Base-by-base conservation (phyloP, 2,113 vertebrate genomes). In the Marmota monax region DNA sequence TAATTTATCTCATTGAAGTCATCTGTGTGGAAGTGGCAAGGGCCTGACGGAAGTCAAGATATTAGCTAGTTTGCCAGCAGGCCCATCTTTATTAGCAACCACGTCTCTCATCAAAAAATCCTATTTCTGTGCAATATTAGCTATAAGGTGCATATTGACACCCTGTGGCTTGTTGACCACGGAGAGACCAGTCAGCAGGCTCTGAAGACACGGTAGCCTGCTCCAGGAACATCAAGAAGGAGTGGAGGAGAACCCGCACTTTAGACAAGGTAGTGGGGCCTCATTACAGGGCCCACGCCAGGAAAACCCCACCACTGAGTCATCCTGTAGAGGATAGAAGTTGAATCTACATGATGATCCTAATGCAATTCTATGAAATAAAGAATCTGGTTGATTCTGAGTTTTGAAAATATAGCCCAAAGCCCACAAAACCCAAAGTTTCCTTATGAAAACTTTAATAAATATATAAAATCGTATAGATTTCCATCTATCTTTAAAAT, bases 1-100 rank as follows among this genome's bases (percentile, higher is more conserved):
- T 94, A 96, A 97, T 98, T 97, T 94, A 94, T 96, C 94, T 98
- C 96, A 87, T 78, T 70, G 83, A 65, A 82, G 27, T 56, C 63
- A 39, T 92, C 95, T 95, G 78, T 90, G 45, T 58, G 82, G 84
- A 95, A 56, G 88, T 29, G 82, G 34, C 3, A 5, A 20, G 51
- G 45, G 8, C 14, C 95, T 80, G 89, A 63, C 72, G 29, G 56
- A 92, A 93, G 53, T 65, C 82, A 85, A 74, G 88, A 29, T 90
- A 79, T 96, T 92, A 89, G 58, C 23, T 94, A 4, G 39, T 95
- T 95, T 97, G 63, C 48, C 77, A 87, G 74, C 45, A 91, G 20
- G 82, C 56, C 6, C 87, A n/a, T 48, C 69, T 94, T 97, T 78
- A 95, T 92, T 93, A 94, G n/a, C 76, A 88, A 70, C 39, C 63